Evolutionary conservation across 2,888 invertebrate species (phyloP), one percentile per base, ranked within the genome.

Genomic region (Drosophila phalerata): DNA sequence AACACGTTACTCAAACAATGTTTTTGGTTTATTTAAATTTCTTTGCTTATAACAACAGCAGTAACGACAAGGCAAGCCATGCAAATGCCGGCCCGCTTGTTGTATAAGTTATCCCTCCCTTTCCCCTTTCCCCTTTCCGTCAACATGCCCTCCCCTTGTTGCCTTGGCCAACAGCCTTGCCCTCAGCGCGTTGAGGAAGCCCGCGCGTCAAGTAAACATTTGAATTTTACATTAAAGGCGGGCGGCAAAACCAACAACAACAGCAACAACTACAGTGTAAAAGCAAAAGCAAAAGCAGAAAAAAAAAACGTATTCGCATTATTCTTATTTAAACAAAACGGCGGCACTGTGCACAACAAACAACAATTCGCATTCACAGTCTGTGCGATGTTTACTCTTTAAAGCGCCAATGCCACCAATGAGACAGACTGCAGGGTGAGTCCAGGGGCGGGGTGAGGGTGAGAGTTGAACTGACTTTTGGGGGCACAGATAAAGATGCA

Each of bases 151-250:
- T 9, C 17, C 22, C 28, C 30, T 25, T 25, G 22, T 38, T 55
- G 45, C 32, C 60, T 55, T 53, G 52, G 34, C 70, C 70, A 73
- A 74, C 62, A 76, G 61, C 69, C 74, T 73, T 76, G 75, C 76
- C 76, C 79, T 62, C 74, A 69, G 45, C 48, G 45, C 74, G 49
- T 69, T 53, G 82, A 79, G 88, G 77, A 88, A 88, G 77, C 85
- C 85, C 57, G 45, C 66, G 83, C 73, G 65, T 76, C 58, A 69
- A 63, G 85, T 89, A 89, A 85, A 85, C 87, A 85, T 89, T 85
- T 89, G 89, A 85, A 85, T 85, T 85, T 87, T 76, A 85, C 85
- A 89, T 85, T 85, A 84, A 89, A 87, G 80, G 75, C 88, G 86
- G 75, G 66, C 69, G 67, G 85, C 70, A 73, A 78, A 15, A 40